Percentiles rank a stretch among this genome's conserved stretches.
Evolutionary conservation across 2,888 invertebrate genomes (phyloP).

Genomic region (Napeogenes sylphis): DNA sequence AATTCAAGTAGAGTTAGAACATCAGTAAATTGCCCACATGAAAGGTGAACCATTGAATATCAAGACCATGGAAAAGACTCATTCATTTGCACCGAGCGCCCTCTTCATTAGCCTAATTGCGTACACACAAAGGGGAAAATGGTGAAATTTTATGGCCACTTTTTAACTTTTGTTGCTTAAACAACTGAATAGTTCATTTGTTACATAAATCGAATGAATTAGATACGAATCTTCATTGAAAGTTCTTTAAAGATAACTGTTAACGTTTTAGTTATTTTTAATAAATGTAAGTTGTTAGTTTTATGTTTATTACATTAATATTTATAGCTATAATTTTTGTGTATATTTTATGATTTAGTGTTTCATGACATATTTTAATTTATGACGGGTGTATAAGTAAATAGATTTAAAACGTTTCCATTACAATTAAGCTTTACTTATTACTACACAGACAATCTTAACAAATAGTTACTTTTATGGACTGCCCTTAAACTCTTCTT

Average conservation of each 20-base stretch:
- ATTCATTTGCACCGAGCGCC: conserved; percentile 64
- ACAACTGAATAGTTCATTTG: conserved; percentile 33
- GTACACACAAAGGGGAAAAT: conserved; percentile 64
- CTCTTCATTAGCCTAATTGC: conserved; percentile 77
- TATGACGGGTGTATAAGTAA: no score
- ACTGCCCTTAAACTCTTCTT: background rate
- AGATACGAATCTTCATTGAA: conserved; percentile 7
- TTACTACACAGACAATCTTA: no score
- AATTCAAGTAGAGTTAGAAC: conserved; percentile 53
- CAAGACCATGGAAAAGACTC: conserved; percentile 58
- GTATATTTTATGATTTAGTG: no score
- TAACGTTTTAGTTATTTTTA: conserved; percentile 17
- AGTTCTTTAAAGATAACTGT: conserved; percentile 15
- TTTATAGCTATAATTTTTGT: no score
- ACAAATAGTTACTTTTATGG: no score
- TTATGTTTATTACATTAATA: no score
- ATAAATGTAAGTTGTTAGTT: background rate
- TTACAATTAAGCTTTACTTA: no score
- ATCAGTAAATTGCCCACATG: conserved; percentile 73
- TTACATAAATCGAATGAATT: conserved; percentile 17
- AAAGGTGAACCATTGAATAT: conserved; percentile 68
- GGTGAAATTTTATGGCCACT: conserved; percentile 68
- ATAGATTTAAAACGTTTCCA: no score
- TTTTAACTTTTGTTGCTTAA: conserved; percentile 63
- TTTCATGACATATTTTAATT: no score